Conservation (phyloP, 2,113 vertebrate species). For the Monopterus albus region DNA sequence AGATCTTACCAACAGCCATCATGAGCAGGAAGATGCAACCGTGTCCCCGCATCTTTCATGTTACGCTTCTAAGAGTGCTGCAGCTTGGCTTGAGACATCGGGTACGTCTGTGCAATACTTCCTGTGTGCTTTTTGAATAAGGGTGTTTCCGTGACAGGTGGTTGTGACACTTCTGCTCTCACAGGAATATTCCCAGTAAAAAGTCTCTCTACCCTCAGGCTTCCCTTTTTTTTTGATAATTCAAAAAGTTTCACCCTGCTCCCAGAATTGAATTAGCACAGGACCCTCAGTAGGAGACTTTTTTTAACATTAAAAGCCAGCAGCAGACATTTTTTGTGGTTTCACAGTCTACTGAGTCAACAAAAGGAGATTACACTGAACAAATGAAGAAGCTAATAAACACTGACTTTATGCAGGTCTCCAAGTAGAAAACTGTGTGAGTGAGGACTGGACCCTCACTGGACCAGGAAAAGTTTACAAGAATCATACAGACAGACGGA, state of each 20-base stretch:
- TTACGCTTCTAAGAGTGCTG: not conserved
- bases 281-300: no score
- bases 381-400: not conserved
- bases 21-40: constrained; percentile 15
- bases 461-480: no score
- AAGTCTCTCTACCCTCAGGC: not conserved
- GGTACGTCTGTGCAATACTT: constrained; percentile 28
- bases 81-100: not conserved
- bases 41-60: constrained; percentile 42
- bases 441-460: no score
- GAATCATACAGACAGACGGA: no score
- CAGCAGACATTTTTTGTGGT: constrained; percentile 4
- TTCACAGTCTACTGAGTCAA: not conserved
- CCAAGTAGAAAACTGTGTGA: no score
- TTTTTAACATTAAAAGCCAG: not conserved
- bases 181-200: not conserved
- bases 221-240: constrained; percentile 44
- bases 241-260: no score
- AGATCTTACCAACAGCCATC: constrained; percentile 57
- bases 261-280: no score
- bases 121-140: constrained; percentile 15
- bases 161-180: constrained; percentile 38
- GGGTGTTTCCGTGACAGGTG: constrained; percentile 58
- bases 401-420: not conserved
- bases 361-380: not conserved